Evolutionary conservation across 2,888 invertebrate genomes (phyloP).

Genomic region (Hofmannophila pseudospretella): DNA sequence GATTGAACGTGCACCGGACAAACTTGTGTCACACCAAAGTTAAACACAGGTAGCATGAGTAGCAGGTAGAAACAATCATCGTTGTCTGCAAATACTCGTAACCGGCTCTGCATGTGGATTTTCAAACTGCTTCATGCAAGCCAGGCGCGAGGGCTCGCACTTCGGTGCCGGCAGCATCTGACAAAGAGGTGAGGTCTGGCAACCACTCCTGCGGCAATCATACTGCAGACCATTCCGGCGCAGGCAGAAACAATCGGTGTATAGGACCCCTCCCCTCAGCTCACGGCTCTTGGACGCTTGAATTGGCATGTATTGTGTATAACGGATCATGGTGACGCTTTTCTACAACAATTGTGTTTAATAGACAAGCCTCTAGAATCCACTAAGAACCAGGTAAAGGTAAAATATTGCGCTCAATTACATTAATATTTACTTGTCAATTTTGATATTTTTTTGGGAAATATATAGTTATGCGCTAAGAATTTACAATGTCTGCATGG

Average conservation of each 20-base stretch:
- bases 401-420: no score
- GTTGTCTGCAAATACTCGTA: constrained; percentile 34
- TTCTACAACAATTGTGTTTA: constrained; percentile 1
- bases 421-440: no score
- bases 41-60: no score
- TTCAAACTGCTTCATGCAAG: constrained; percentile 43
- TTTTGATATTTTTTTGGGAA: no score
- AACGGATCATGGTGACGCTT: constrained; percentile 9
- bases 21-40: no score
- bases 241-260: constrained; percentile 74
- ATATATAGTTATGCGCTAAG: no score
- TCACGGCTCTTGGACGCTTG: constrained; percentile 57
- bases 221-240: constrained; percentile 78
- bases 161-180: constrained; percentile 44
- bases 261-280: constrained; percentile 67
- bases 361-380: no score
- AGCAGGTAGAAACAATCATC: no score
- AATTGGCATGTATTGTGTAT: constrained; percentile 15
- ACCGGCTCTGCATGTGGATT: constrained; percentile 63
- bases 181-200: constrained; percentile 59
- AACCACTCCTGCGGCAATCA: constrained; percentile 71
- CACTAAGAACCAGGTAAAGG: no score
- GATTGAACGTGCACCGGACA: no score
- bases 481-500: no score
- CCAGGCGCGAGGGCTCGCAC: constrained; percentile 49